Percentiles rank a stretch among this genome's conserved stretches.
Conservation (phyloP, 2,797 vertebrate genomes). For the Triplophysa yarkandensis region DNA sequence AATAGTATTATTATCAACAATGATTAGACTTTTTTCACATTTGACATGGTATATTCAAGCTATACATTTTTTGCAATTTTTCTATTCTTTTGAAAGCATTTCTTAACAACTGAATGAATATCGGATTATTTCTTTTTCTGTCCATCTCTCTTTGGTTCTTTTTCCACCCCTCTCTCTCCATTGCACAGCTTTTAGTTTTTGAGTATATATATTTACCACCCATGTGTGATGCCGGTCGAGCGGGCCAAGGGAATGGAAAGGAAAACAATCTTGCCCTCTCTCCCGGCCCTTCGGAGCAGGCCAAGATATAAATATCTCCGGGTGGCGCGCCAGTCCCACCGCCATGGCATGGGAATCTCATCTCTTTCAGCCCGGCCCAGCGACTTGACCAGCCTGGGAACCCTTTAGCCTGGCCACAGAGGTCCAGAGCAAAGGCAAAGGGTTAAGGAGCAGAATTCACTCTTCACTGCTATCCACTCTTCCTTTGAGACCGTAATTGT, state of each 20-base stretch:
- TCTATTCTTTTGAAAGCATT: no score
- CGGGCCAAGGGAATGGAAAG: conserved; percentile 91
- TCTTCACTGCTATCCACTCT: conserved; percentile 58
- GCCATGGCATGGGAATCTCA: conserved; percentile 95
- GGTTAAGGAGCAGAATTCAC: conserved; percentile 42
- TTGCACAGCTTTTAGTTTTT: conserved; percentile 73
- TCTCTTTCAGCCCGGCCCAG: conserved; percentile 65
- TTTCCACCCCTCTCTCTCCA: conserved; percentile 1
- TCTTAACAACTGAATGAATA: not conserved
- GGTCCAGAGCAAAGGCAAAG: conserved; percentile 34
- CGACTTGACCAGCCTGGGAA: conserved; percentile 73
- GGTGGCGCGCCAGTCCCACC: conserved; percentile 85
- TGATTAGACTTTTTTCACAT: no score
- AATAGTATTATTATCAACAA: no score
- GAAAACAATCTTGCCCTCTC: conserved; percentile 95
- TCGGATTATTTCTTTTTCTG: not conserved
- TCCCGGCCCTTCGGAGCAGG: conserved; percentile 76
- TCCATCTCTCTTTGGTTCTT: not conserved
- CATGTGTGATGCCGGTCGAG: conserved; percentile 80
- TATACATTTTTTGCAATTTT: no score
- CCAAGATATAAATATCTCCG: conserved; percentile 93
- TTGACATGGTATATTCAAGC: no score
- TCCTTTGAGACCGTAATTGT: conserved; percentile 52
- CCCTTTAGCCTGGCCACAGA: conserved; percentile 55
- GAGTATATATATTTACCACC: conserved; percentile 82